Evolutionary conservation across 2,888 invertebrate species (phyloP).

Genomic region (Drosophila bunnanda): DNA sequence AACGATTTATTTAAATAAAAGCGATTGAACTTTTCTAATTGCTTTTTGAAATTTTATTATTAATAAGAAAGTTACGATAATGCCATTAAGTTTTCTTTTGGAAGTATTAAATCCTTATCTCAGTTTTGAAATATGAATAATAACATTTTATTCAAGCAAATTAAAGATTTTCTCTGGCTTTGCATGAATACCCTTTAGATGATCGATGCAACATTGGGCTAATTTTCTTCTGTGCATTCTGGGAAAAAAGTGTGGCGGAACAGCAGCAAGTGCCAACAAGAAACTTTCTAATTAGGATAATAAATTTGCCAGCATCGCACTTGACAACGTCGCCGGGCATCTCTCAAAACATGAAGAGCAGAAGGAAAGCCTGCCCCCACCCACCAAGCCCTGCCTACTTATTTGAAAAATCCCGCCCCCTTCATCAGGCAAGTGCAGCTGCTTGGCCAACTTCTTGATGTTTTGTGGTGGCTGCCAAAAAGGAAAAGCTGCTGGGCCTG

Average conservation of each 20-base stretch:
- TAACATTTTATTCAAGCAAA: not conserved
- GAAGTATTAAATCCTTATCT: not conserved
- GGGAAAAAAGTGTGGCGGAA: constrained; percentile 1
- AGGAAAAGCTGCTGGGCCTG: constrained; percentile 39
- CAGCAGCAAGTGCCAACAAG: constrained; percentile 68
- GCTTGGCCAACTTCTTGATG: constrained; percentile 62
- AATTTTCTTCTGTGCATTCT: constrained; percentile 9
- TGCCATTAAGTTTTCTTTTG: not conserved
- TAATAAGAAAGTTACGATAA: fast-evolving
- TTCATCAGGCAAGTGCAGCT: constrained; percentile 37
- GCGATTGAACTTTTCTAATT: not conserved
- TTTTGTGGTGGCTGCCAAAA: constrained; percentile 70
- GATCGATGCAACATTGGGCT: not conserved
- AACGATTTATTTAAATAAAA: too few species aligned
- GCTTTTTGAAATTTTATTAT: not conserved
- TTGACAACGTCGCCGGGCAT: constrained; percentile 70
- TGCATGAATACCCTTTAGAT: not conserved
- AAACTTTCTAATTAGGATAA: constrained; percentile 82
- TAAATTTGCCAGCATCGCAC: constrained; percentile 80
- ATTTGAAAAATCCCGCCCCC: constrained; percentile 2
- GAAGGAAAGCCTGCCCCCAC: constrained; percentile 25
- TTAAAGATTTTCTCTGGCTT: not conserved
- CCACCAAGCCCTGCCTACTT: not conserved
- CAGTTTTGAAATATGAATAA: not conserved
- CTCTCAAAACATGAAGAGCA: constrained; percentile 62